phyloP scores from a whole-genome alignment of 2,797 vertebrate species.

The Avahi laniger region DNA sequence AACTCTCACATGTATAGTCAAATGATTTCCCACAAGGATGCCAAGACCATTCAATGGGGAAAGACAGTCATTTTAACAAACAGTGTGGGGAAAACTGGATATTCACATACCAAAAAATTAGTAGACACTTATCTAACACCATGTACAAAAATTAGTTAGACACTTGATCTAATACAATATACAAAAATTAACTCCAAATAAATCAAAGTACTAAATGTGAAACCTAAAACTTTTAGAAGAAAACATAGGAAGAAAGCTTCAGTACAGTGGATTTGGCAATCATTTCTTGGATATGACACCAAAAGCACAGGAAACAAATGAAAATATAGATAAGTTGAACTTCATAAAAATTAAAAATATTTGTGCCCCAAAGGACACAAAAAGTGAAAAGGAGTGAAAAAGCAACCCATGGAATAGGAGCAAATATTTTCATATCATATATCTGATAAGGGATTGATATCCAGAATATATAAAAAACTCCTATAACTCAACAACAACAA shows the following conservation, averaged over 20 bases:
- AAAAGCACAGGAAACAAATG: not conserved
- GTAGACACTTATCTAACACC: not conserved
- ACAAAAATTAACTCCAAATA: slow-evolving; percentile 11
- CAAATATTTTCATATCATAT: not conserved
- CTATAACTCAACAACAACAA: not conserved
- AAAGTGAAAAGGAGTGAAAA: not conserved
- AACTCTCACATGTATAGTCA: not conserved
- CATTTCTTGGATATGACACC: not conserved
- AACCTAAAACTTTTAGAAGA: not conserved
- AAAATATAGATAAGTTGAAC: not conserved
- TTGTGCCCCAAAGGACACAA: not conserved
- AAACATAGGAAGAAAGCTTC: not conserved
- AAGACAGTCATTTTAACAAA: not conserved
- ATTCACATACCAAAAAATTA: not conserved
- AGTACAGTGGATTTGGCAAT: not conserved
- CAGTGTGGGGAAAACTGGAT: not conserved
- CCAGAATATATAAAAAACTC: not conserved
- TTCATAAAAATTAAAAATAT: slow-evolving; percentile 7
- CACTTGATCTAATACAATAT: not conserved
- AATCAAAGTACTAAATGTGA: not conserved
- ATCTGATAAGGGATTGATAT: not conserved
- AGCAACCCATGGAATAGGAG: not conserved
- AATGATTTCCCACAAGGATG: not conserved
- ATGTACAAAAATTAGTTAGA: not conserved
- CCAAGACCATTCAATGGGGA: not conserved